Evolutionary conservation across 2,888 invertebrate species (phyloP), one percentile per base, ranked within the genome.

Genomic region (Parascotia fuliginaria): DNA sequence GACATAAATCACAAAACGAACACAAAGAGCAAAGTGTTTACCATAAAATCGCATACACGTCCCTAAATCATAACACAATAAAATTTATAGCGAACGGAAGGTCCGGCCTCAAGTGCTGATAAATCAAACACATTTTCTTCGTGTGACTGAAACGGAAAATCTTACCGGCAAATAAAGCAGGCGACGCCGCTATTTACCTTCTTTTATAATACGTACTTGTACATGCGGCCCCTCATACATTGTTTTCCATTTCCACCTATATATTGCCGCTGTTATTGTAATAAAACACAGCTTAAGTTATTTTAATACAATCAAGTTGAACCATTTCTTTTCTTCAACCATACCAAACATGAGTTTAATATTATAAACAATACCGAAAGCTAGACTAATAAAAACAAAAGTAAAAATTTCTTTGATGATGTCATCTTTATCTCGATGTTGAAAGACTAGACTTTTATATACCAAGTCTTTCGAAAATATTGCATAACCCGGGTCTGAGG

Each of bases 51-150:
- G 86, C 84, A 86, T 81, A 85, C 84, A 81, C 81, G 83, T 77
- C 77, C 87, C 86, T 90, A 91, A 90, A 90, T 90, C 90, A 90
- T 89, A 90, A 85, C 87, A 87, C 89, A 91, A 89, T 90, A 89
- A 87, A 90, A 91, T 91, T 89, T 91, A 91, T 90, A 85, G 90
- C 88, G 65, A 79, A 71, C 87, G 89, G 87, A 90, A 89, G 89
- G 89, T 91, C 89, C 89, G 87, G 89, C 87, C 88, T 89, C 85
- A 84, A 90, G 89, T 87, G 86, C 87, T 87, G 83, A 89, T 90
- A 91, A 89, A 89, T 89, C 90, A 89, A 87, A 89, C 83, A 85
- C 85, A 86, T 85, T 89, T 89, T 87, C 89, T 89, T 89, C 84
- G 83, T 85, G 84, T 80, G 87, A 88, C 85, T 84, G 76, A 76